A percentile compares a stretch with the other conserved stretches of the same genome.
phyloP scores from a whole-genome alignment of 2,113 vertebrate species.

The Eclectus roratus region DNA sequence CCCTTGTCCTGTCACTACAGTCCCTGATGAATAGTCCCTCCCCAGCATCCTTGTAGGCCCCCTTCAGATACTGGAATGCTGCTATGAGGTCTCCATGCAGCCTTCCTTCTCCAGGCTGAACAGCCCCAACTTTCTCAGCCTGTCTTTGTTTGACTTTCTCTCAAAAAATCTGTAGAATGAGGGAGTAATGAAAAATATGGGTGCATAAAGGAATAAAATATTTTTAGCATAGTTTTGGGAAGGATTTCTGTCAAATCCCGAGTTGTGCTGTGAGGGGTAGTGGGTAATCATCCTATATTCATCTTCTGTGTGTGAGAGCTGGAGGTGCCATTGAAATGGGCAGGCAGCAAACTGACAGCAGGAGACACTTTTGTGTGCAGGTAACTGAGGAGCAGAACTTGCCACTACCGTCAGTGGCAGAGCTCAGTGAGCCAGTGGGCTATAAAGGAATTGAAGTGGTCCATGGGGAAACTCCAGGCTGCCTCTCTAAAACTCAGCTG shows the following conservation, averaged over 20 bases:
- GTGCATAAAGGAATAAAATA: neutral
- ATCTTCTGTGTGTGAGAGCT: neutral
- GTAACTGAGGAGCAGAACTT: neutral
- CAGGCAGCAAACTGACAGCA: neutral
- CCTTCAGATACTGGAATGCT: no score
- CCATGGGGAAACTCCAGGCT: neutral
- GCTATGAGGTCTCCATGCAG: no score
- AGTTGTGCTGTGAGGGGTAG: neutral
- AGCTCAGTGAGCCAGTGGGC: neutral
- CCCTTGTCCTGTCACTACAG: no score
- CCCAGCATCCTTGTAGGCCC: no score
- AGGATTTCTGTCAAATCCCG: neutral
- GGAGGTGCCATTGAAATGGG: neutral
- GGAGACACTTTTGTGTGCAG: neutral
- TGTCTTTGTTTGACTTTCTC: neutral
- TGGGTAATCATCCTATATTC: neutral
- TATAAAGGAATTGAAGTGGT: neutral
- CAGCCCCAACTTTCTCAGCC: no score
- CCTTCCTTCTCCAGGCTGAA: no score
- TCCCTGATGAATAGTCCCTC: no score
- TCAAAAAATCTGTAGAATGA: neutral
- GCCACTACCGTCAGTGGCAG: neutral
- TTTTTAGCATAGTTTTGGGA: neutral
- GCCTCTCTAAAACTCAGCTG: neutral
- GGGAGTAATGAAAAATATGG: neutral